Evolutionary conservation across 2,888 invertebrate species (phyloP).

Genomic region (Odontomyia ornata): DNA sequence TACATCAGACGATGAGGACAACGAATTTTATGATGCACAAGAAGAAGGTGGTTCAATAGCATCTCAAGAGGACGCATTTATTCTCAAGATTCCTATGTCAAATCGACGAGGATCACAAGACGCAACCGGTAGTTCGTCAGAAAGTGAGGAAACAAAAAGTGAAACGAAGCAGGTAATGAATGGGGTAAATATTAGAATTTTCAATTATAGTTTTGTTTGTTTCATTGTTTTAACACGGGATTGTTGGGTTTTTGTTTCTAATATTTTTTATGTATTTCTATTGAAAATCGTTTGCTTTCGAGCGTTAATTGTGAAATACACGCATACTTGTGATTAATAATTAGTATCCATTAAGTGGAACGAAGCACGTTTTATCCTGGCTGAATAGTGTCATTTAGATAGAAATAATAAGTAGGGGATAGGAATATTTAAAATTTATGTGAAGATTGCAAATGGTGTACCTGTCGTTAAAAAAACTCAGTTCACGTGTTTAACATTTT

Average conservation of each 20-base stretch:
- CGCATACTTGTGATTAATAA: too few species aligned
- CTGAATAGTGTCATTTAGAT: too few species aligned
- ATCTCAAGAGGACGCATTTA: slow-evolving; percentile 67
- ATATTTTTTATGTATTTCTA: too few species aligned
- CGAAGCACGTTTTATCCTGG: too few species aligned
- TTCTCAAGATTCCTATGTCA: slow-evolving; percentile 68
- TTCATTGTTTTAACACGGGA: slow-evolving; percentile 11
- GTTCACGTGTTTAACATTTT: too few species aligned
- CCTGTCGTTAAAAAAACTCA: too few species aligned
- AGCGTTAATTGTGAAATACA: too few species aligned
- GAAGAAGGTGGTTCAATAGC: slow-evolving; percentile 64
- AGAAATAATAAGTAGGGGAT: too few species aligned
- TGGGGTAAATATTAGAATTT: slow-evolving; percentile 44
- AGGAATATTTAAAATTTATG: too few species aligned
- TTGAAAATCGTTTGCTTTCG: too few species aligned
- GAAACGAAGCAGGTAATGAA: slow-evolving; percentile 64
- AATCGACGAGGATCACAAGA: slow-evolving; percentile 63
- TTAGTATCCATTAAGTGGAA: too few species aligned
- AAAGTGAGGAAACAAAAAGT: slow-evolving; percentile 65
- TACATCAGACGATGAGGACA: slow-evolving; percentile 75
- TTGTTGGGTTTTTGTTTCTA: not conserved
- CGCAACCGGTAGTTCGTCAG: slow-evolving; percentile 64
- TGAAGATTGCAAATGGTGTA: too few species aligned
- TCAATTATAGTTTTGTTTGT: slow-evolving; percentile 33
- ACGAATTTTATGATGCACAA: slow-evolving; percentile 77